These are phyloP conservation scores for Phrynosoma platyrhinos DNA, from an alignment of 2,113 vertebrate species.

Conservation along the genomic window DNA sequence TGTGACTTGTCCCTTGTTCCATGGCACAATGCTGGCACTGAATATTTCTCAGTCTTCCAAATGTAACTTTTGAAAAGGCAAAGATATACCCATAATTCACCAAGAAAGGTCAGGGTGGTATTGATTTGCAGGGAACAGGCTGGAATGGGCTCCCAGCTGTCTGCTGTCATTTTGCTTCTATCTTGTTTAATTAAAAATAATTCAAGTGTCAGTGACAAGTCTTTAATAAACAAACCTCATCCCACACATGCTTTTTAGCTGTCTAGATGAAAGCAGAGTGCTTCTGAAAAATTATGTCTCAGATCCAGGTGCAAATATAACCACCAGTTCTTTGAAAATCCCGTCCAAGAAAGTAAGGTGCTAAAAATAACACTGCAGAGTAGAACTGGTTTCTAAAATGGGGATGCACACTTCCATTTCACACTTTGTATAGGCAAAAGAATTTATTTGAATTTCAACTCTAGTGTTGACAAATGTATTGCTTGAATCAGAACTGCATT, in stretches of 20 bases:
- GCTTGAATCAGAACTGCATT: not conserved
- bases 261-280: not conserved
- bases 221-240: slow-evolving; percentile 21
- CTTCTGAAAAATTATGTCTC: not conserved
- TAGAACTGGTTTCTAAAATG: not conserved
- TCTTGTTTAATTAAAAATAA: slow-evolving; percentile 38
- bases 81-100: not conserved
- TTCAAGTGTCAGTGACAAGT: slow-evolving; percentile 15
- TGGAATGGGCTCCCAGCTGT: not conserved
- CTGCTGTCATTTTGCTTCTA: not conserved
- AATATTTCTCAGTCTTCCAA: not conserved
- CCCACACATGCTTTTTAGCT: not conserved
- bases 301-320: slow-evolving; percentile 4
- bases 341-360: slow-evolving; percentile 5
- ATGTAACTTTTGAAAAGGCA: not conserved
- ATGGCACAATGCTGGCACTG: not conserved
- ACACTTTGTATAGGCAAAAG: not conserved
- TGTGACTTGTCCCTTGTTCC: not conserved
- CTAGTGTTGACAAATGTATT: not conserved
- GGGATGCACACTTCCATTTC: no score
- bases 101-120: not conserved
- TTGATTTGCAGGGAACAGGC: not conserved
- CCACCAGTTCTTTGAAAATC: slow-evolving; percentile 24
- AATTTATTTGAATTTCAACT: not conserved
- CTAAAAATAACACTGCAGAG: slow-evolving; percentile 1